phyloP scores from a whole-genome alignment of 2,113 vertebrate species.

The Melanerpes formicivorus region DNA sequence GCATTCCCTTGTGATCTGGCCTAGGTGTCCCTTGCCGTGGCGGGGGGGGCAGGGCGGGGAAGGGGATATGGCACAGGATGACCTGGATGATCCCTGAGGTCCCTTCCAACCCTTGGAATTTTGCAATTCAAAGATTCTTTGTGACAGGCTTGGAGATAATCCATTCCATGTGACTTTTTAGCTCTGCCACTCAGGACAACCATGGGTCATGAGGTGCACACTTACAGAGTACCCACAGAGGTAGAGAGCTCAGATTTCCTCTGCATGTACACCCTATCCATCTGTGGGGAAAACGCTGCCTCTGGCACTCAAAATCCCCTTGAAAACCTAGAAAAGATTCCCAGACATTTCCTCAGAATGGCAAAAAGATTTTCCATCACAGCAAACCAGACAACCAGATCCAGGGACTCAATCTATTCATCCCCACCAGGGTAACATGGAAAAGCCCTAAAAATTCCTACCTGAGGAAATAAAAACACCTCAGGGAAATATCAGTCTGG shows the following conservation, averaged over 20 bases:
- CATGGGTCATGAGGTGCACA: neutral
- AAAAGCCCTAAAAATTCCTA: neutral
- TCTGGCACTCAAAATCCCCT: neutral
- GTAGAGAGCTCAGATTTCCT: neutral
- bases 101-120: no score
- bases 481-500: neutral
- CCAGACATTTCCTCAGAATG: neutral
- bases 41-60: no score
- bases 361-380: neutral
- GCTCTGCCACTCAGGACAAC: neutral
- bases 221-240: conserved; percentile 1
- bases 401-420: neutral
- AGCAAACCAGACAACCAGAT: neutral
- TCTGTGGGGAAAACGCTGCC: neutral
- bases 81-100: no score
- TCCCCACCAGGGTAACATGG: neutral
- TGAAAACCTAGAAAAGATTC: neutral
- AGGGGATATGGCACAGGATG: no score
- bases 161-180: neutral
- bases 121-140: no score
- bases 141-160: neutral
- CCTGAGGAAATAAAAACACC: neutral
- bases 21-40: no score
- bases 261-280: neutral
- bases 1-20: no score